Percentiles rank a stretch among this genome's conserved stretches.
phyloP scores from a whole-genome alignment of 2,113 vertebrate species.

The Butorides virescens region DNA sequence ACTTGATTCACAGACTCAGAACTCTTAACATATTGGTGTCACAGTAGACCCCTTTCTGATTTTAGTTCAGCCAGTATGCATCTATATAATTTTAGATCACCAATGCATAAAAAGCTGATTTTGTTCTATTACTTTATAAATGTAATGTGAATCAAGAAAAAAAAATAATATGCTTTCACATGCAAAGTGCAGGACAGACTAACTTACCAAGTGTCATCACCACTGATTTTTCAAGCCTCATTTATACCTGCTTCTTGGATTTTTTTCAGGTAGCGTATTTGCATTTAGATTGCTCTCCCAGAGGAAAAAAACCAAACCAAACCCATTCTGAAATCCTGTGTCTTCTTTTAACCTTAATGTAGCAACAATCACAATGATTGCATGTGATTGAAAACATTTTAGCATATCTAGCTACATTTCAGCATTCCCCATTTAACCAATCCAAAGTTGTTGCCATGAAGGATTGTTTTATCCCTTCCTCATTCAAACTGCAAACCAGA shows the following conservation, averaged over 20 bases:
- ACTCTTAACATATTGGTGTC: not conserved
- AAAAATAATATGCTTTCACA: not conserved
- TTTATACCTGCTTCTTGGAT: slow-evolving; percentile 15
- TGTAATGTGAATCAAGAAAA: not conserved
- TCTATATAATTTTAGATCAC: not conserved
- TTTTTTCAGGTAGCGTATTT: slow-evolving; percentile 63
- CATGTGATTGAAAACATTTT: not conserved
- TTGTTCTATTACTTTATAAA: not conserved
- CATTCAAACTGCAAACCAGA: not conserved
- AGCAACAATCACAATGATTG: not conserved
- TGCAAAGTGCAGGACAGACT: not conserved
- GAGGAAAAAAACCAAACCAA: not conserved
- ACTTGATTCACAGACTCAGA: not conserved
- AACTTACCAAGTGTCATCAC: not conserved
- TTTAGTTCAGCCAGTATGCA: not conserved
- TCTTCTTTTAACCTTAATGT: slow-evolving; percentile 7
- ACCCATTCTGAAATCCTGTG: not conserved
- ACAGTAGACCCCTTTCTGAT: not conserved
- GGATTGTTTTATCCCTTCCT: not conserved
- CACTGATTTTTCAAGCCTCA: not conserved
- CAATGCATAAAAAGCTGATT: not conserved
- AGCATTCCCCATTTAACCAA: not conserved
- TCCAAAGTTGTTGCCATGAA: not conserved
- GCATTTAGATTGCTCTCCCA: slow-evolving; percentile 60
- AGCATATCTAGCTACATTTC: not conserved